Conservation (phyloP, 2,888 invertebrate species). For the Pachymerium ferrugineum region DNA sequence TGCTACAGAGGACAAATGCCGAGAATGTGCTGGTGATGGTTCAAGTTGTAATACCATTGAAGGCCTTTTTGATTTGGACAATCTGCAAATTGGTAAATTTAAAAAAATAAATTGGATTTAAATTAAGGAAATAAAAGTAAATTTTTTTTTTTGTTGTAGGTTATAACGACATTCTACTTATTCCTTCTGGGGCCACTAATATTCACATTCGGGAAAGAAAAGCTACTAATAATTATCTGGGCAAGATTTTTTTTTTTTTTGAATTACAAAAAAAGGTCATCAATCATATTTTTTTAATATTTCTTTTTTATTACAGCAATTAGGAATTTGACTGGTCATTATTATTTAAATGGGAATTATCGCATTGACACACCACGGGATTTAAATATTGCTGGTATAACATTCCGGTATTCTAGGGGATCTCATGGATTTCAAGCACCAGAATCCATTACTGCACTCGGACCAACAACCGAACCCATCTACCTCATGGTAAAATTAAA, state of each 20-base stretch:
- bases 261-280: not conserved
- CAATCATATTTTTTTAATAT: not conserved
- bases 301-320: conserved; percentile 58
- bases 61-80: conserved; percentile 64
- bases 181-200: conserved; percentile 89
- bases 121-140: not conserved
- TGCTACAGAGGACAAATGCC: conserved; percentile 80
- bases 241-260: conserved; percentile 51
- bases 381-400: conserved; percentile 70
- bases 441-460: conserved; percentile 73
- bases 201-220: conserved; percentile 70
- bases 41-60: conserved; percentile 70
- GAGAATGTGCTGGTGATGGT: conserved; percentile 85
- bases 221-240: conserved; percentile 84
- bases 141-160: conserved; percentile 54
- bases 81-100: conserved; percentile 65
- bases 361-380: conserved; percentile 83
- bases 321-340: conserved; percentile 72
- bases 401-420: conserved; percentile 81
- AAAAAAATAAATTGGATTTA: too few relatives aligned
- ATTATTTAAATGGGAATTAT: conserved; percentile 91
- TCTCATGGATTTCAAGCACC: conserved; percentile 75
- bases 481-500: conserved; percentile 78
- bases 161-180: conserved; percentile 83
- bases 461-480: conserved; percentile 84